phyloP scores from a whole-genome alignment of 2,888 invertebrate species.

The Ophion costatus region DNA sequence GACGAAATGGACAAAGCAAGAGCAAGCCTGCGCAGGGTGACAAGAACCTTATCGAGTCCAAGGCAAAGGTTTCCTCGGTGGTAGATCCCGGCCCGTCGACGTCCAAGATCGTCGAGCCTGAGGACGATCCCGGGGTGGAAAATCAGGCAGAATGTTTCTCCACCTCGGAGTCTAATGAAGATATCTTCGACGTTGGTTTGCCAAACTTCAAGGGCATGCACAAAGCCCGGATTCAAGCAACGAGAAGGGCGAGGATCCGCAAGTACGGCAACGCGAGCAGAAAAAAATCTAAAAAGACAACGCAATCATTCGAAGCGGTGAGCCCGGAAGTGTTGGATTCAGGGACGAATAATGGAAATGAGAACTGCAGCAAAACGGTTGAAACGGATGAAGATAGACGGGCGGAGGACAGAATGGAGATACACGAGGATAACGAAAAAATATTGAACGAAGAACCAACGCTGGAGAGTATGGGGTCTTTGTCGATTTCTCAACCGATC shows the following conservation, averaged over 20 bases:
- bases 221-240: conserved; percentile 54
- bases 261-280: conserved; percentile 39
- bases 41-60: not conserved
- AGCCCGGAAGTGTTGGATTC: not conserved
- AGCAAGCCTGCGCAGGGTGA: not conserved
- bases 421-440: conserved; percentile 7
- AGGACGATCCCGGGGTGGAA: conserved; percentile 50
- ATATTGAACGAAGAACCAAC: conserved; percentile 12
- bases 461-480: conserved; percentile 32
- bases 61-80: conserved; percentile 36
- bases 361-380: not conserved
- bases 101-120: conserved; percentile 70
- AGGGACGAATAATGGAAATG: not conserved
- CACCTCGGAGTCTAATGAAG: conserved; percentile 18
- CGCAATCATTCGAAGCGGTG: not conserved
- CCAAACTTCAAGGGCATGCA: conserved; percentile 24
- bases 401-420: conserved; percentile 5
- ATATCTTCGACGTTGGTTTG: conserved; percentile 8
- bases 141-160: not conserved
- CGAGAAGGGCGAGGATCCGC: conserved; percentile 50
- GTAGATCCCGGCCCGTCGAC: conserved; percentile 73
- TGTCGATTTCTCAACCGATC: not conserved
- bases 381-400: conserved; percentile 47
- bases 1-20: not conserved
- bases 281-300: conserved; percentile 34